phyloP scores from a whole-genome alignment of 2,113 vertebrate genomes.

The Podarcis raffonei region DNA sequence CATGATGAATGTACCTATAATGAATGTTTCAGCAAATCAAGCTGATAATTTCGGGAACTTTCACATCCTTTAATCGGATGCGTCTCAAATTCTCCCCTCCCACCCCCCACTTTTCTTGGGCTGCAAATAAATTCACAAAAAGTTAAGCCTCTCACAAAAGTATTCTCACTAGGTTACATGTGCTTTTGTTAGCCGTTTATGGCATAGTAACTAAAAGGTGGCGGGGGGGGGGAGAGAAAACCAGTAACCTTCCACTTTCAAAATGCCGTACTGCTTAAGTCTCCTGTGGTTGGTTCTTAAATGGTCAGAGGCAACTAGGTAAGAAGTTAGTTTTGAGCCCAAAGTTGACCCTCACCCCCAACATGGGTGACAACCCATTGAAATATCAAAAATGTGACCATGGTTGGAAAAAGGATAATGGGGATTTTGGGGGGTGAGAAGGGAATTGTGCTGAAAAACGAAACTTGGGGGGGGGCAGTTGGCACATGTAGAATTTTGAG shows the following conservation, averaged over 20 bases:
- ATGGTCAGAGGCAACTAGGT: neutral
- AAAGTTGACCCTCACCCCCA: too few relatives aligned
- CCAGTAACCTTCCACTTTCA: too few relatives aligned
- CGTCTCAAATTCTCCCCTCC: neutral
- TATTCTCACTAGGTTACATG: neutral
- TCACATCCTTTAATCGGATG: neutral
- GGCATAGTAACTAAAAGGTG: neutral
- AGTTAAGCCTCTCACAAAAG: neutral
- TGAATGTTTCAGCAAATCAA: conserved; percentile 46
- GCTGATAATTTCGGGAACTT: neutral
- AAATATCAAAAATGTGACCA: neutral
- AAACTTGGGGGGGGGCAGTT: too few relatives aligned
- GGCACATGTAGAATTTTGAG: too few relatives aligned
- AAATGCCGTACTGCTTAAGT: neutral
- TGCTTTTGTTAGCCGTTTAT: neutral
- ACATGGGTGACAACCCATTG: neutral
- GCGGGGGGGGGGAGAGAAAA: neutral
- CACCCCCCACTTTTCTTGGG: neutral
- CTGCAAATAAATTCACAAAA: neutral
- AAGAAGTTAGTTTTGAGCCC: neutral
- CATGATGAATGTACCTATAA: neutral
- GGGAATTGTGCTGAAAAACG: neutral
- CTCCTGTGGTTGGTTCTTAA: neutral
- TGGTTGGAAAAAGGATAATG: neutral
- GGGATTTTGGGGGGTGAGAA: neutral